Conservation (phyloP, 2,113 vertebrate species). For the Tetrax tetrax region DNA sequence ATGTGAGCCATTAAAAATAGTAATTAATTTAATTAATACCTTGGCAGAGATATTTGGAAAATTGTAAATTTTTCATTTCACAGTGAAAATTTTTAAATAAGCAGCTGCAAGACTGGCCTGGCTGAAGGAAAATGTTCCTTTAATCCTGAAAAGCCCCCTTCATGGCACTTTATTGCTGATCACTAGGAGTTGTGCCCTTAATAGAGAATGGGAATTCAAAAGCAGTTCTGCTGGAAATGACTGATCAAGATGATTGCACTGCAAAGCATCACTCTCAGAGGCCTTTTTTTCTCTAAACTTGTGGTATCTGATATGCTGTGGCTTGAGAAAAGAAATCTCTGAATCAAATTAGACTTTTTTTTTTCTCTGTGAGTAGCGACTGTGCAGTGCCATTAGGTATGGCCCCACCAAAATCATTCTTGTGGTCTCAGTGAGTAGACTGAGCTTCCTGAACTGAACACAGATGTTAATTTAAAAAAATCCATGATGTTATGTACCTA, state of each 20-base stretch:
- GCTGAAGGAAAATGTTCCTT: neutral
- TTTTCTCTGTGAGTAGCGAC: neutral
- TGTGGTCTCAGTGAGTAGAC: neutral
- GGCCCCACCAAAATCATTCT: neutral
- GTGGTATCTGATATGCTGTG: neutral
- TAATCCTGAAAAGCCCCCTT: neutral
- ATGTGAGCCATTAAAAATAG: neutral
- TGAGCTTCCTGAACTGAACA: neutral
- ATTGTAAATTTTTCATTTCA: neutral
- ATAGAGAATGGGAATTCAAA: neutral
- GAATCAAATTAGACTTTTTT: neutral
- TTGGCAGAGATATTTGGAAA: neutral
- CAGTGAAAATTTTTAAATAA: conserved; percentile 4
- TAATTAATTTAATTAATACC: conserved; percentile 64
- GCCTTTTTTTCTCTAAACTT: neutral
- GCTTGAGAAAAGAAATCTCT: neutral
- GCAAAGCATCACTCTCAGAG: neutral
- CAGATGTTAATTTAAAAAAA: neutral
- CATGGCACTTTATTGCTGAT: neutral
- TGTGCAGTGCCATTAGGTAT: neutral
- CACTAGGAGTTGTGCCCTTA: neutral
- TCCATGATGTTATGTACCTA: neutral
- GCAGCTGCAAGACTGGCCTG: neutral
- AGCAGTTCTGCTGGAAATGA: conserved; percentile 9
- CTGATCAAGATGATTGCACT: neutral